Percentiles rank a stretch among this genome's conserved stretches.
Conservation (phyloP, 2,113 vertebrate genomes). For the Urocitellus parryii region DNA sequence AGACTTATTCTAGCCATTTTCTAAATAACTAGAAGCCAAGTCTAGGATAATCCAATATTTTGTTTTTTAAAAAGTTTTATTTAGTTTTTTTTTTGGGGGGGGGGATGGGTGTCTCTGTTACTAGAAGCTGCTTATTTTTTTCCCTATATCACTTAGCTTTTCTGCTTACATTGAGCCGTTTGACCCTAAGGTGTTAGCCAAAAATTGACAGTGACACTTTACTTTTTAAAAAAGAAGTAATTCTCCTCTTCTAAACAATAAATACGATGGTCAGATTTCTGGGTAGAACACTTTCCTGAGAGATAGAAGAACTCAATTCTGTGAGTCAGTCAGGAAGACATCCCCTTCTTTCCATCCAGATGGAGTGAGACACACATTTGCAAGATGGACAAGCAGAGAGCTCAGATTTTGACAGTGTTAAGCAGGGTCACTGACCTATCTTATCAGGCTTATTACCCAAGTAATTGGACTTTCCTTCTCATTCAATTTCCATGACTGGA, state of each 20-base stretch:
- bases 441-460: constrained; percentile 57
- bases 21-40: neutral
- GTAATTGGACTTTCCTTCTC: constrained; percentile 63
- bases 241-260: constrained; percentile 19
- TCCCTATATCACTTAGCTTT: neutral
- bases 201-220: neutral
- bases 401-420: constrained; percentile 56
- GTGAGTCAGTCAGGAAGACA: neutral
- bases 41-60: neutral
- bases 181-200: neutral
- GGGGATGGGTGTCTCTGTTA: neutral
- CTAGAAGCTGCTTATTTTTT: neutral
- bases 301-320: neutral
- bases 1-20: neutral
- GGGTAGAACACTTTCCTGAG: neutral
- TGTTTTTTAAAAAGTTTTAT: neutral
- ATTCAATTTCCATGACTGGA: constrained; percentile 51
- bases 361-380: constrained; percentile 44
- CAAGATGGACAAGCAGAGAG: constrained; percentile 55
- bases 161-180: neutral
- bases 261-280: neutral
- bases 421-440: constrained; percentile 32
- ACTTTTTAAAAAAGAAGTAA: constrained; percentile 47
- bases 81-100: neutral
- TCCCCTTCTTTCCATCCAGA: neutral